These are phyloP conservation scores for Heliothis subflexa DNA, from an alignment of 1,140 invertebrate species.

Conservation along the genomic window DNA sequence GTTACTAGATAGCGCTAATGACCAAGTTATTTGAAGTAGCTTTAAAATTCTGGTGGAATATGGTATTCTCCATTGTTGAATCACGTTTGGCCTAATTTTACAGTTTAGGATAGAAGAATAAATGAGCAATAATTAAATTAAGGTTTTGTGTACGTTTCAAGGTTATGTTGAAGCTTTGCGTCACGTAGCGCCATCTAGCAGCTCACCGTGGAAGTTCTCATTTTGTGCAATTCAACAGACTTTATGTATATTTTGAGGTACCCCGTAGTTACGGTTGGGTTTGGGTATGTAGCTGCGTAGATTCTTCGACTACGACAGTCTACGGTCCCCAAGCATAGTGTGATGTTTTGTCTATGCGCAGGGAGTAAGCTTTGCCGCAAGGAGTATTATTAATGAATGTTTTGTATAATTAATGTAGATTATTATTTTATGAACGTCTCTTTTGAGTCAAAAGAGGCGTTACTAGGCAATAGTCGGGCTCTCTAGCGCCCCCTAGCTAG, in stretches of 20 bases:
- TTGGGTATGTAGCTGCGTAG: constrained; percentile 57
- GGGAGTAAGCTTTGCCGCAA: constrained; percentile 49
- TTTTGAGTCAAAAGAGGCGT: constrained; percentile 7
- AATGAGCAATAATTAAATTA: constrained; percentile 34
- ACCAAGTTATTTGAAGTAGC: constrained; percentile 1
- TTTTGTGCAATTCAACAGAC: constrained; percentile 75
- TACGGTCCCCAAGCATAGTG: constrained; percentile 39
- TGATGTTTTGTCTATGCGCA: constrained; percentile 36
- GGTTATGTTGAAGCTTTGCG: neutral
- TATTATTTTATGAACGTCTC: constrained; percentile 37
- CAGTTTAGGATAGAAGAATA: constrained; percentile 21
- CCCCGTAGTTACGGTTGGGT: constrained; percentile 56
- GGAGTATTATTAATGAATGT: constrained; percentile 65
- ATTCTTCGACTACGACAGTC: constrained; percentile 45
- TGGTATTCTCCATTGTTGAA: constrained; percentile 15
- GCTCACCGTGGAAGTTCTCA: constrained; percentile 44
- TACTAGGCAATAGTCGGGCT: constrained; percentile 53
- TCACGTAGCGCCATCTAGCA: constrained; percentile 42
- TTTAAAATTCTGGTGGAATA: constrained; percentile 13
- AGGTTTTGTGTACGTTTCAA: constrained; percentile 15
- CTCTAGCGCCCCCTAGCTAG: constrained; percentile 67
- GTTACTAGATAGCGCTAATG: constrained; percentile 65
- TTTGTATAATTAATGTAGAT: constrained; percentile 65
- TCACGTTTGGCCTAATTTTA: constrained; percentile 41
- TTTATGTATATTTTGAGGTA: constrained; percentile 63